phyloP scores from a whole-genome alignment of 2,888 invertebrate species.

The Gisinianus flammeolus region DNA sequence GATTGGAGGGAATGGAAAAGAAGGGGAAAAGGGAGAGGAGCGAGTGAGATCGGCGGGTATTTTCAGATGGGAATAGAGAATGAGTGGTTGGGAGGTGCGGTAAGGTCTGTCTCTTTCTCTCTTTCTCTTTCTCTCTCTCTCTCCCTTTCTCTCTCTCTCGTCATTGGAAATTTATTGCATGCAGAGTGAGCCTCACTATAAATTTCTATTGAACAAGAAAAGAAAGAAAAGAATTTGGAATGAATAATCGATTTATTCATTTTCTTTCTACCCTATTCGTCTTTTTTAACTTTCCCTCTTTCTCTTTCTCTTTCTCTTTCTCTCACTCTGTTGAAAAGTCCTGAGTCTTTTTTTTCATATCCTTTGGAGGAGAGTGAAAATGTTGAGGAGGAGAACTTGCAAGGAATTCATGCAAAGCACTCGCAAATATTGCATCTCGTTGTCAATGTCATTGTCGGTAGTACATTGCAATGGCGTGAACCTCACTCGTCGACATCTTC shows the following conservation, averaged over 20 bases:
- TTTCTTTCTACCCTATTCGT: constrained; percentile 11
- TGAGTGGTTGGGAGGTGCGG: constrained; percentile 21
- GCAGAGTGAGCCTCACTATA: constrained; percentile 33
- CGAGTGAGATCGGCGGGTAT: neutral
- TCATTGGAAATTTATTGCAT: constrained; percentile 33
- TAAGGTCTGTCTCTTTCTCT: neutral
- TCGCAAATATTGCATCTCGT: neutral
- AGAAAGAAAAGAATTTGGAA: constrained; percentile 35
- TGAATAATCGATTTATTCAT: constrained; percentile 45
- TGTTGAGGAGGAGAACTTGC: neutral
- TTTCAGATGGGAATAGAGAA: neutral
- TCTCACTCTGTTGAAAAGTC: neutral
- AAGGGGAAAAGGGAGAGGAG: neutral
- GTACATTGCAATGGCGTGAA: constrained; percentile 19
- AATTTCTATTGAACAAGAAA: constrained; percentile 38
- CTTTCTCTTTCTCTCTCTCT: neutral
- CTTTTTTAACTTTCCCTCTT: neutral
- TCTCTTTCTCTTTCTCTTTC: neutral
- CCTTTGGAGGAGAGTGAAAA: neutral
- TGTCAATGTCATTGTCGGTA: neutral
- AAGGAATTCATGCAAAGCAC: neutral
- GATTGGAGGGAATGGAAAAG: constrained; percentile 1
- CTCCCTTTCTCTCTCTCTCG: constrained; percentile 7
- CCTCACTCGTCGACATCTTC: no score
- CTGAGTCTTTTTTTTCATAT: constrained; percentile 11